These are phyloP conservation scores for Drosophila jambulina DNA, from an alignment of 1,140 invertebrate genomes.

Conservation along the genomic window DNA sequence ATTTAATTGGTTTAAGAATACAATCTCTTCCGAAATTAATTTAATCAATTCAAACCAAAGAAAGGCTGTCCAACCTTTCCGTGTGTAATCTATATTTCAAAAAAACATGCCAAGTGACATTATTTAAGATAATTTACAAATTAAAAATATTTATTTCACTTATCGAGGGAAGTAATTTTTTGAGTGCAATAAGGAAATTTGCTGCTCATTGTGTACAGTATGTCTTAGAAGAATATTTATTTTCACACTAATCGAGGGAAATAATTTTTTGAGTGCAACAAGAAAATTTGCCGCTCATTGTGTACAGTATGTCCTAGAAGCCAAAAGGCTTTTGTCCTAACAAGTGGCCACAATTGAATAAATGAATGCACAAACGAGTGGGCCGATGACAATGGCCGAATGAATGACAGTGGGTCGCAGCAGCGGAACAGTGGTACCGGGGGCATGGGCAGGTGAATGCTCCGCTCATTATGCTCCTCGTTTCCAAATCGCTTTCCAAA, in stretches of 20 bases:
- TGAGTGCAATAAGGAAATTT: constrained; percentile 48
- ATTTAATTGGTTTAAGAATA: not conserved
- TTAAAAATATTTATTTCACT: not conserved
- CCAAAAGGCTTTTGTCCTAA: constrained; percentile 64
- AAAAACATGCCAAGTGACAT: not conserved
- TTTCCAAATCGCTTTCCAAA: constrained; percentile 7
- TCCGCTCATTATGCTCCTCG: constrained; percentile 38
- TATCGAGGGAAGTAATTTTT: not conserved
- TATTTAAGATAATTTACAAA: not conserved
- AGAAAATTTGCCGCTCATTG: constrained; percentile 67
- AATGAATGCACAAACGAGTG: constrained; percentile 74
- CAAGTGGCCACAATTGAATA: constrained; percentile 83
- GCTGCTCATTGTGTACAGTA: constrained; percentile 55
- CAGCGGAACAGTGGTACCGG: constrained; percentile 6
- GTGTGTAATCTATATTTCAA: not conserved
- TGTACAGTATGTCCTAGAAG: constrained; percentile 45
- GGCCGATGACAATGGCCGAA: constrained; percentile 37
- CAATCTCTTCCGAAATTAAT: not conserved
- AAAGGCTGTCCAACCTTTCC: not conserved
- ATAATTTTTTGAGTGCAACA: constrained; percentile 1
- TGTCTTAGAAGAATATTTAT: constrained; percentile 19
- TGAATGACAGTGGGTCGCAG: constrained; percentile 19
- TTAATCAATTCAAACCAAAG: too few relatives aligned
- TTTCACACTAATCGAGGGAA: not conserved
- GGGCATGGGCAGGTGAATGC: constrained; percentile 54